Conservation (phyloP, 2,888 invertebrate species). For the Phalera bucephala region DNA sequence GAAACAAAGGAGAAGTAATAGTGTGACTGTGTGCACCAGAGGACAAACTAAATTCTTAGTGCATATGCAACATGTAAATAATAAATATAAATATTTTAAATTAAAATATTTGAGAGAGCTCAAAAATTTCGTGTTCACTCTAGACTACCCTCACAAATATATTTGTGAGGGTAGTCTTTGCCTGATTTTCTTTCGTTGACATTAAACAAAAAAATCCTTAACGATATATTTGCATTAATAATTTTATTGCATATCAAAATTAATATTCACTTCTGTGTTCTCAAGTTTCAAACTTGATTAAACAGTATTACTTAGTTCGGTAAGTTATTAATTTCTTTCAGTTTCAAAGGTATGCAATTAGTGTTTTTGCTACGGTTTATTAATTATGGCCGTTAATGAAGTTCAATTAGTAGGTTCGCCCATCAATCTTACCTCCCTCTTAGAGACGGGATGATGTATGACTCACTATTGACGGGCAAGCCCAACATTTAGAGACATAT, state of each 20-base stretch:
- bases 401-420: constrained; percentile 52
- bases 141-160: no score
- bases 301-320: constrained; percentile 10
- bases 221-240: background rate
- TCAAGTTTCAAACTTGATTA: constrained; percentile 5
- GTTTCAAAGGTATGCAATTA: constrained; percentile 36
- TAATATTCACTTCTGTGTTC: background rate
- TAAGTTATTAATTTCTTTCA: constrained; percentile 23
- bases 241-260: background rate
- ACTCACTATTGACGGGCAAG: constrained; percentile 44
- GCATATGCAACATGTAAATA: no score
- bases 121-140: no score
- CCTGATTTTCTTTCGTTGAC: background rate
- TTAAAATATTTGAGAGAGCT: no score
- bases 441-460: constrained; percentile 53
- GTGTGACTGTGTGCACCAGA: no score
- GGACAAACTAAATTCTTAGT: no score
- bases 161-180: constrained; percentile 15
- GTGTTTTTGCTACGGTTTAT: constrained; percentile 41
- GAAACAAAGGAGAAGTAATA: no score
- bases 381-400: constrained; percentile 56
- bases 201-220: background rate
- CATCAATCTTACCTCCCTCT: constrained; percentile 56
- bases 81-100: no score
- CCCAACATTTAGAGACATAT: constrained; percentile 41